phyloP scores from a whole-genome alignment of 2,797 vertebrate genomes.

The Tiaroga cobitis region DNA sequence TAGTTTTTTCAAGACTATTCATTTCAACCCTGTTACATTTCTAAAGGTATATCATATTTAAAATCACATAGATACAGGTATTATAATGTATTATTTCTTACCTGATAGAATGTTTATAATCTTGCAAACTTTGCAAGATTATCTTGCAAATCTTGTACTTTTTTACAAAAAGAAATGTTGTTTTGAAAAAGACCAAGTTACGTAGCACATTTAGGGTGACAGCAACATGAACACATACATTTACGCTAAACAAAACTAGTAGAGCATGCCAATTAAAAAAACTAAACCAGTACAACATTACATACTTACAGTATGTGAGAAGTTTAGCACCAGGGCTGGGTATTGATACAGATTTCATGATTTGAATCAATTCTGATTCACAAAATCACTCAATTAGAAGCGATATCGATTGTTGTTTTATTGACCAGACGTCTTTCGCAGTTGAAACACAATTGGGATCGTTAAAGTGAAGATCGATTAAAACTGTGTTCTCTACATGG shows the following conservation, averaged over 20 bases:
- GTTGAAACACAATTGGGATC: not conserved
- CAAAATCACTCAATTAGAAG: not conserved
- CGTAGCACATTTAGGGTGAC: not conserved
- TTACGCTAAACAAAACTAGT: not conserved
- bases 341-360: not conserved
- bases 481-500: not conserved
- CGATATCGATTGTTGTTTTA: not conserved
- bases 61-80: not conserved
- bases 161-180: slow-evolving; percentile 6
- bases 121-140: not conserved
- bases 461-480: not conserved
- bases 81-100: not conserved
- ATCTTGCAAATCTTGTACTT: not conserved
- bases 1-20: not conserved
- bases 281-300: not conserved
- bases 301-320: not conserved
- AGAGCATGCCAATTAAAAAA: not conserved
- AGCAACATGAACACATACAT: not conserved
- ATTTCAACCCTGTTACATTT: not conserved
- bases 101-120: slow-evolving; percentile 7
- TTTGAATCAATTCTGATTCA: not conserved
- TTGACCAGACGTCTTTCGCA: not conserved
- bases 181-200: slow-evolving; percentile 7
- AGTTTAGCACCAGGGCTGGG: not conserved
- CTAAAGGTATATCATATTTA: not conserved